Percentiles rank a stretch among this genome's conserved stretches.
phyloP scores from a whole-genome alignment of 53 echinoderm and acorn worm species.

The Holothuria leucospilota region DNA sequence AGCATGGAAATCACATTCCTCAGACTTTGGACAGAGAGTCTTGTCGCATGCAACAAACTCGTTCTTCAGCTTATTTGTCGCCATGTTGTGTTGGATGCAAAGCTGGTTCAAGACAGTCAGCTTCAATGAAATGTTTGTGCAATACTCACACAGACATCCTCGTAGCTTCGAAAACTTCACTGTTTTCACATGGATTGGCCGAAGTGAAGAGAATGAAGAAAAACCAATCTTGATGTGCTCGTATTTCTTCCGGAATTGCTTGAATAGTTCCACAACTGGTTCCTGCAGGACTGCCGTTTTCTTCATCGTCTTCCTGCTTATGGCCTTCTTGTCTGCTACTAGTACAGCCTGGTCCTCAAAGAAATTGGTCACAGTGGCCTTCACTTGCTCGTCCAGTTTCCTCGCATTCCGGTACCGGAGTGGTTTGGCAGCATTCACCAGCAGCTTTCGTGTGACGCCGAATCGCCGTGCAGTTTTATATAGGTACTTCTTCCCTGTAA shows the following conservation, averaged over 20 bases:
- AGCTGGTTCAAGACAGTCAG: constrained; percentile 20
- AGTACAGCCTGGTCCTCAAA: constrained; percentile 18
- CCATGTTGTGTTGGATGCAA: constrained; percentile 11
- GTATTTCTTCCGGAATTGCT: constrained; percentile 38
- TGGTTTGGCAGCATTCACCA: not conserved
- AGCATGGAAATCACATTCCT: not conserved
- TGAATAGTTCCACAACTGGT: constrained; percentile 37
- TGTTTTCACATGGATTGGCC: constrained; percentile 52
- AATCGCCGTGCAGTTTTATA: not conserved
- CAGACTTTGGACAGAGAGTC: constrained; percentile 31
- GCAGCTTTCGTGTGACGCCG: not conserved
- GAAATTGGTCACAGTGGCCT: constrained; percentile 4
- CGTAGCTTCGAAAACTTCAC: not conserved
- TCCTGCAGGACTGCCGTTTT: constrained; percentile 52
- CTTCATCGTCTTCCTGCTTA: constrained; percentile 53
- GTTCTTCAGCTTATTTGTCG: constrained; percentile 27
- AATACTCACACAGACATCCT: constrained; percentile 41
- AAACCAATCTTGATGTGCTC: constrained; percentile 42
- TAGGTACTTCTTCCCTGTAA: too few relatives aligned
- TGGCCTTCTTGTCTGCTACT: constrained; percentile 45
- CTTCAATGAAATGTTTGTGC: not conserved
- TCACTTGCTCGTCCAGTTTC: not conserved
- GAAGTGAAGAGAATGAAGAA: constrained; percentile 56
- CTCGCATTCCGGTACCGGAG: constrained; percentile 17
- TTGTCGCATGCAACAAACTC: constrained; percentile 22